Conservation (phyloP, 2,797 vertebrate genomes). For the Pangasius macronema region DNA sequence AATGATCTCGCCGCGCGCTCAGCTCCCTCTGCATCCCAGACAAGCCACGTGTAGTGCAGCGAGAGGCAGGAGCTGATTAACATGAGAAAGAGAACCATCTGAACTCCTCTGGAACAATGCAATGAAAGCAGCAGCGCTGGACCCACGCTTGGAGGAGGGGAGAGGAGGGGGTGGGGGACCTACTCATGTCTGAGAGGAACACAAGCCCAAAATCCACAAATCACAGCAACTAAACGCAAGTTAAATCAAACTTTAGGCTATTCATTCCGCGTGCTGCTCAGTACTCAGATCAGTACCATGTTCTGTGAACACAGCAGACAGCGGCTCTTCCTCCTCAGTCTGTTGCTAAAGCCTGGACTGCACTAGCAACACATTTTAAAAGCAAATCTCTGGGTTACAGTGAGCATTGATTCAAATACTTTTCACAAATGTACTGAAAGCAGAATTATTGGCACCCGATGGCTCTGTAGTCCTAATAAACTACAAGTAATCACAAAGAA, state of each 20-base stretch:
- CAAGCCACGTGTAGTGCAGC: constrained; percentile 60
- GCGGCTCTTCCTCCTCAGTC: not conserved
- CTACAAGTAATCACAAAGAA: not conserved
- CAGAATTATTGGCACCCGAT: not conserved
- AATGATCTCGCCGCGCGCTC: constrained; percentile 60
- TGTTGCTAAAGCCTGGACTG: not conserved
- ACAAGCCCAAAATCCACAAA: not conserved
- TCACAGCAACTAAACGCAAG: not conserved
- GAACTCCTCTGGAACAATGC: constrained; percentile 71
- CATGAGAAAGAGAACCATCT: constrained; percentile 74
- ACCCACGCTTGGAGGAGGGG: constrained; percentile 53
- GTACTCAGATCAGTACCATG: not conserved
- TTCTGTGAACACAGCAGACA: not conserved
- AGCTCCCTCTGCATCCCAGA: constrained; percentile 62
- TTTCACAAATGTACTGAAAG: not conserved
- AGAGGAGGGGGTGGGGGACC: not conserved
- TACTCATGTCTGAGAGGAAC: not conserved
- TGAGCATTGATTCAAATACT: not conserved
- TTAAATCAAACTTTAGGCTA: not conserved
- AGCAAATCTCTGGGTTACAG: not conserved
- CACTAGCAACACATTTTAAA: not conserved
- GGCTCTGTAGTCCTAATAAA: not conserved
- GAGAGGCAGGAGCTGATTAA: constrained; percentile 65
- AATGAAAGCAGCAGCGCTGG: constrained; percentile 66
- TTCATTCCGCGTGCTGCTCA: not conserved